Evolutionary conservation across 64 coral and sea anemone species (phyloP), one percentile per base, ranked within the genome.

Genomic region (Acropora yongei): DNA sequence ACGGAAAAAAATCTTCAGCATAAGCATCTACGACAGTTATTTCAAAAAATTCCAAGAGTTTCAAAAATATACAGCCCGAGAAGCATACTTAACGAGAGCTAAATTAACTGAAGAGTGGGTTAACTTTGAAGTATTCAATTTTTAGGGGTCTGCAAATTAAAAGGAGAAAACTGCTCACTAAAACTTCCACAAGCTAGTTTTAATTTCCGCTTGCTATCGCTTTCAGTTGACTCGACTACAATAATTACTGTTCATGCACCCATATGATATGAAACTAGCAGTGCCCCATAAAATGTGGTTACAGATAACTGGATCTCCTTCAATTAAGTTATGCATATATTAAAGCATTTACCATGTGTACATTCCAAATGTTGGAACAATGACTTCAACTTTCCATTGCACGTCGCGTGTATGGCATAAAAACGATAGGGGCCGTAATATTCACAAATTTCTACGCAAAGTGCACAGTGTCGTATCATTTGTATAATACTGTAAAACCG

Each of bases 281-380:
- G 19, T 39, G 8, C 20, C 68, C 68, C 12, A 13, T 84, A 6
- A 42, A 48, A 39, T 43, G 9, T 72, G 63, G 66, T 47, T 49
- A 71, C 43, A 71, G 43, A 44, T 68, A 69, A n/a, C 18, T 61
- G 45, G 39, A 13, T 39, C 17, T 10, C 65, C 61, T 85, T 85
- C 72, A 71, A 85, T 72, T 85, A 71, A 57, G 87, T 83, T 87
- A 93, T 93, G 91, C 91, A 93, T 93, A 87, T 87, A 93, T 93
- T 93, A 93, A 77, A 87, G 91, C 91, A 93, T 87, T 84, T 93
- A 93, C 91, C 61, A n/a, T 47, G 68, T 41, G 73, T 7, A 55
- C 2, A 66, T 86, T 77, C 91, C 91, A 93, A 92, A 93, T 93
- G 67, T 93, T 93, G 91, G 91, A 86, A 93, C 49, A 72, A 71